Conservation (phyloP, 1,140 invertebrate species). For the Diplogasteroides magnus region DNA sequence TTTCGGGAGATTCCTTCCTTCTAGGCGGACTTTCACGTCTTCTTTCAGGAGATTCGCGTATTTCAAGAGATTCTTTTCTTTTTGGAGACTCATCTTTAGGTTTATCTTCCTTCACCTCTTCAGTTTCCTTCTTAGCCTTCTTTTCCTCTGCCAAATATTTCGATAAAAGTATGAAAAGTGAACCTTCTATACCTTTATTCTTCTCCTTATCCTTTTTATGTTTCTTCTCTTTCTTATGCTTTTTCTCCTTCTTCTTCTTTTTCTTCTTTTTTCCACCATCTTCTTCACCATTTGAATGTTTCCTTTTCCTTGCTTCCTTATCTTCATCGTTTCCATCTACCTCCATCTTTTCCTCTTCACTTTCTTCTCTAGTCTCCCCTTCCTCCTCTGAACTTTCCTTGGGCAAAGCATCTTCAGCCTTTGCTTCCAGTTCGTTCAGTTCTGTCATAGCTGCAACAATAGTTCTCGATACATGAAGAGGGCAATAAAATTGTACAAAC, state of each 20-base stretch:
- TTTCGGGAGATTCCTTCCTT: too few relatives aligned
- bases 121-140: neutral
- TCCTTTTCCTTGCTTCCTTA: neutral
- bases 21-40: too few relatives aligned
- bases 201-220: neutral
- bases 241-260: neutral
- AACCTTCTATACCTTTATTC: neutral
- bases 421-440: neutral
- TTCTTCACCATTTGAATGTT: neutral
- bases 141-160: neutral
- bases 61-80: too few relatives aligned
- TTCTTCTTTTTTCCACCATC: neutral
- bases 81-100: too few relatives aligned
- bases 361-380: neutral
- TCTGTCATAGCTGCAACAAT: too few relatives aligned
- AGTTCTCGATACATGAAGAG: too few relatives aligned
- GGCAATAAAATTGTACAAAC: too few relatives aligned
- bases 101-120: neutral
- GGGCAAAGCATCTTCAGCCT: neutral
- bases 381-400: neutral
- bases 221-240: neutral
- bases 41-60: too few relatives aligned
- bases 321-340: too few relatives aligned
- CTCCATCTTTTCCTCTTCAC: neutral
- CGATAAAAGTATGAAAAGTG: neutral